Evolutionary conservation across 2,113 vertebrate species (phyloP).

Genomic region (Microcebus griseorufus): DNA sequence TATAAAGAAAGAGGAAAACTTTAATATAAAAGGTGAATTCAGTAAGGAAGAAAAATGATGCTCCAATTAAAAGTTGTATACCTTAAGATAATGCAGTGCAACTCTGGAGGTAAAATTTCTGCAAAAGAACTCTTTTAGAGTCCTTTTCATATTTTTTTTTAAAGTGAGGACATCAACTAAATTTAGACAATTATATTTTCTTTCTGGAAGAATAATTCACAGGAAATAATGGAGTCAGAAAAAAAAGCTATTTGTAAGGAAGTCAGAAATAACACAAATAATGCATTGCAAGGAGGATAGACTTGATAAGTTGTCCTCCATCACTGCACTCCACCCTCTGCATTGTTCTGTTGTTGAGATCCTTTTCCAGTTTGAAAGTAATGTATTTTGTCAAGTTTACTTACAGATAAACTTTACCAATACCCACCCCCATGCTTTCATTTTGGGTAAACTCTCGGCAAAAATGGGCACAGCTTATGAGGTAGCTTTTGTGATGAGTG

Average conservation of each 20-base stretch:
- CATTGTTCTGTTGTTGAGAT: not conserved
- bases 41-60: not conserved
- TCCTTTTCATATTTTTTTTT: constrained; percentile 22
- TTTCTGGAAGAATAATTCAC: constrained; percentile 41
- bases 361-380: not conserved
- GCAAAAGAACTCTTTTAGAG: not conserved
- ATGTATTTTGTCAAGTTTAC: constrained; percentile 70
- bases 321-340: not conserved
- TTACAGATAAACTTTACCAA: constrained; percentile 56
- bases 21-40: not conserved
- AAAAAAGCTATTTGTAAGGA: not conserved
- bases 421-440: not conserved
- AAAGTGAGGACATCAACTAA: not conserved
- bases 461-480: not conserved
- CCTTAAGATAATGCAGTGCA: not conserved
- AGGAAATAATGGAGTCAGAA: not conserved
- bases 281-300: not conserved
- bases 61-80: not conserved
- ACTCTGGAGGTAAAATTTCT: not conserved
- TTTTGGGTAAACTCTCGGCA: not conserved
- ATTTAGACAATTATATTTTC: constrained; percentile 30
- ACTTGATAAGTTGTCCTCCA: not conserved
- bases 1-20: not conserved
- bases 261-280: not conserved
- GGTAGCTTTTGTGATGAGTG: not conserved